Evolutionary conservation across 2,888 invertebrate species (phyloP).

Genomic region (Macaria notata): DNA sequence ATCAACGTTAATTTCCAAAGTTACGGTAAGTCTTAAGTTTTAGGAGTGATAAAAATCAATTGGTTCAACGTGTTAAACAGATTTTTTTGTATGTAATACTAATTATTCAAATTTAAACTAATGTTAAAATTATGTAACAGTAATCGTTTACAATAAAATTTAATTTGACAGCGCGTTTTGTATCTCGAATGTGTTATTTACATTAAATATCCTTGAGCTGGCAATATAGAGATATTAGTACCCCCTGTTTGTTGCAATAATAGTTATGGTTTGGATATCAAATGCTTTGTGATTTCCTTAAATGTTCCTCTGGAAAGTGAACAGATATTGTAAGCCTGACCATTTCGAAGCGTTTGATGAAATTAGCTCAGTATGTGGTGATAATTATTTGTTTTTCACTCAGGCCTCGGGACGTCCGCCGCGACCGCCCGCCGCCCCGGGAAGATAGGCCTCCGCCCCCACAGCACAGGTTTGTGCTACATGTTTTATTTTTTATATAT

Average conservation of each 20-base stretch:
- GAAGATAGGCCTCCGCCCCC: constrained; percentile 35
- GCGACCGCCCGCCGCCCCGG: constrained; percentile 54
- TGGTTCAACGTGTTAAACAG: constrained; percentile 56
- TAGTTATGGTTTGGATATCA: background rate
- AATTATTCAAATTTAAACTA: constrained; percentile 30
- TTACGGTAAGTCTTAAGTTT: constrained; percentile 70
- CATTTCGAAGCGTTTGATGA: background rate
- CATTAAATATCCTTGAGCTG: too few relatives aligned
- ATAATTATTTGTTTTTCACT: constrained; percentile 22
- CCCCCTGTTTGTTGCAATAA: too few relatives aligned
- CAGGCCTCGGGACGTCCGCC: constrained; percentile 60
- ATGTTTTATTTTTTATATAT: background rate
- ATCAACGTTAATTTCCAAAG: constrained; percentile 54
- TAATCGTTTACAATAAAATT: constrained; percentile 21
- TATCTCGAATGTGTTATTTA: constrained; percentile 14
- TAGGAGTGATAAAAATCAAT: constrained; percentile 69
- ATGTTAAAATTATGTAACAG: constrained; percentile 14
- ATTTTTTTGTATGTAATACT: constrained; percentile 38
- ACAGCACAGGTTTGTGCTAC: constrained; percentile 16
- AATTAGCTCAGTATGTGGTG: background rate
- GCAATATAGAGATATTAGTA: too few relatives aligned
- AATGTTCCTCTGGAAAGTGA: background rate
- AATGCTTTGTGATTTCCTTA: background rate
- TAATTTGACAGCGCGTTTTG: constrained; percentile 15
- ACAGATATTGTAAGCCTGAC: too few relatives aligned